Base-by-base conservation (phyloP, 2,888 invertebrate genomes). In the Athripsodes cinereus region DNA sequence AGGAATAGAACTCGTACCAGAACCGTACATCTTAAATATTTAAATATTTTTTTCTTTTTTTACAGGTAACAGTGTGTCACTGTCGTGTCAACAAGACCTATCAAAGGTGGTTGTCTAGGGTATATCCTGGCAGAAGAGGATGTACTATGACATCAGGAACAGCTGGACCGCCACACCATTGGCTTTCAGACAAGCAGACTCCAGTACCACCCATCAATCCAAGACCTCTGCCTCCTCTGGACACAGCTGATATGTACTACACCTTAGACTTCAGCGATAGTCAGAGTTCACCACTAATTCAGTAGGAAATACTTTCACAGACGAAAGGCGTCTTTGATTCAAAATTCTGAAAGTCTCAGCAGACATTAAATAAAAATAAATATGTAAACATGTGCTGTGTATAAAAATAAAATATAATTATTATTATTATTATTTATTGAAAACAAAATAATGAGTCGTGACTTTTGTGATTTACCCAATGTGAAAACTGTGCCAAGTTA, bases 71-170 rank as follows among this genome's bases (percentile, higher is more conserved):
- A 52, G 85, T 84, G 44, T 90, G 89, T 71, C 89, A 90, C 71
- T 90, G 89, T 72, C 84, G 88, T 65, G 85, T 88, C 65, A 86
- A 88, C 75, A 86, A 87, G 73, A 88, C 88, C 1, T 88, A 88
- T 73, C 83, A 85, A 51, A 81, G 83, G 34, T 78, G 84, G 66
- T 74, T 83, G 57, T 80, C 83, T 6, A 78, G 82, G 31, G 72
- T 81, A 64, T 74, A 78, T 2, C 80, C 81, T 59, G 71, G 75
- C 64, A 73, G 75, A 67, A 73, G 75, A 56, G 73, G 74, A 62
- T 70, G 74, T 65, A 62, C 62, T 35, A 64, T 67, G 20, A 22
- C 46, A 5, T 71, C 67, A 31, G 52, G 71, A 1, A 68, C 69
- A 57, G 63, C 73, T 1, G 74, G 73, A 0, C 74, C 77, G 1